These are phyloP conservation scores for Actinernus sp. DNA, from an alignment of 92 coral and sea anemone genomes.

Conservation along the genomic window DNA sequence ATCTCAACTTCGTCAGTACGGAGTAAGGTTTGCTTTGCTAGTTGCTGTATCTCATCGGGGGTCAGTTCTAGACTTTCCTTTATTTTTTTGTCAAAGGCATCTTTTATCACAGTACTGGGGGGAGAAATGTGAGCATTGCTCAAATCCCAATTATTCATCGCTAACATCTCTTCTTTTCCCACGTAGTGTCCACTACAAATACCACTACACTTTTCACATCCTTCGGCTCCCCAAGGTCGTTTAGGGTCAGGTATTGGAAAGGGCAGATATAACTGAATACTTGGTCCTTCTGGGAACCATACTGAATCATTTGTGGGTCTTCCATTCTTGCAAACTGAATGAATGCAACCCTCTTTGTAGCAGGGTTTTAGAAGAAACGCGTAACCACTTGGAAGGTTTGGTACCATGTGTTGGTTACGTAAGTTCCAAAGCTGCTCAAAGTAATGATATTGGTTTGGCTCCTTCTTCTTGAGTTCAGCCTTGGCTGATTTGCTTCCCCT, in stretches of 20 bases:
- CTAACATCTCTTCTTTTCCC: constrained; percentile 28
- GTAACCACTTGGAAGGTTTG: constrained; percentile 28
- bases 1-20: constrained; percentile 11
- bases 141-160: no score
- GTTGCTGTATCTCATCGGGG: not conserved
- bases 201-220: constrained; percentile 43
- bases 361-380: constrained; percentile 49
- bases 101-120: constrained; percentile 41
- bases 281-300: constrained; percentile 34
- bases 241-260: constrained; percentile 49
- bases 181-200: constrained; percentile 40
- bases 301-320: not conserved
- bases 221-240: constrained; percentile 45
- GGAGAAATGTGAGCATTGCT: constrained; percentile 14
- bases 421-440: constrained; percentile 54
- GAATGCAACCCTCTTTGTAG: constrained; percentile 21
- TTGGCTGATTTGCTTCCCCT: constrained; percentile 42
- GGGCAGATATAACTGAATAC: constrained; percentile 11
- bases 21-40: constrained; percentile 20
- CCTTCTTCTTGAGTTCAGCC: constrained; percentile 8
- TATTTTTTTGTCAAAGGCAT: constrained; percentile 26
- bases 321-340: constrained; percentile 32
- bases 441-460: constrained; percentile 30
- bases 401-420: constrained; percentile 49
- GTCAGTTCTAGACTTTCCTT: no score